phyloP scores from a whole-genome alignment of 2,113 vertebrate species.

The Thoracochromis brauschi region DNA sequence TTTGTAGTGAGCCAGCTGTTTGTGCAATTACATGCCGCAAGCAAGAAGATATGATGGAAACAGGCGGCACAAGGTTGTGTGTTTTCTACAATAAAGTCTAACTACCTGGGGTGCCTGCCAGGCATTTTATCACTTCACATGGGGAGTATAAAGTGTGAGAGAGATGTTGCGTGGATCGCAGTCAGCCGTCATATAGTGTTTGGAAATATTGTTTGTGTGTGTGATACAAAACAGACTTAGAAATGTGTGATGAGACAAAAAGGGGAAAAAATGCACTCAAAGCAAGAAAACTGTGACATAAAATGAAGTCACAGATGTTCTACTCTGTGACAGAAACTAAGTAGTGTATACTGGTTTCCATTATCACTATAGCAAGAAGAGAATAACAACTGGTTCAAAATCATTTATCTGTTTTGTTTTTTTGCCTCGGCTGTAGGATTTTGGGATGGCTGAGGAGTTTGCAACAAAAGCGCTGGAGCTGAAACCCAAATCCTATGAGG shows the following conservation, averaged over 20 bases:
- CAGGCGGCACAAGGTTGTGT: neutral
- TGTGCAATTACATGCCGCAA: neutral
- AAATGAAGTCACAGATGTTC: neutral
- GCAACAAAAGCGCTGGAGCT: slow-evolving; percentile 94
- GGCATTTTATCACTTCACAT: neutral
- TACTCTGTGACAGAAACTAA: neutral
- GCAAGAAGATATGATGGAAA: neutral
- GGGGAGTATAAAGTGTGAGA: neutral
- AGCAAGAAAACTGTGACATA: neutral
- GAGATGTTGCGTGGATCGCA: neutral
- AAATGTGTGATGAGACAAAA: neutral
- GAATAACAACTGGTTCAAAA: neutral
- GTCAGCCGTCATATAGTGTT: neutral
- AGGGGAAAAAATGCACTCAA: neutral
- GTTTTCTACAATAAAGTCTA: neutral
- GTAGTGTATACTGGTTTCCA: neutral
- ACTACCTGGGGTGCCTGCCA: neutral
- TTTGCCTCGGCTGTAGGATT: slow-evolving; percentile 74
- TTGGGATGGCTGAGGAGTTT: slow-evolving; percentile 97
- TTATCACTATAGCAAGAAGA: neutral
- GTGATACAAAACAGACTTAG: neutral
- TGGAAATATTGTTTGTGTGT: neutral
- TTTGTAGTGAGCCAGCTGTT: slow-evolving; percentile 8
- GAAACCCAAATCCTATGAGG: slow-evolving; percentile 95
- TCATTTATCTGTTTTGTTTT: neutral